Evolutionary conservation across 2,113 vertebrate species (phyloP), one percentile per base, ranked within the genome.

Genomic region (Ailuropoda melanoleuca): DNA sequence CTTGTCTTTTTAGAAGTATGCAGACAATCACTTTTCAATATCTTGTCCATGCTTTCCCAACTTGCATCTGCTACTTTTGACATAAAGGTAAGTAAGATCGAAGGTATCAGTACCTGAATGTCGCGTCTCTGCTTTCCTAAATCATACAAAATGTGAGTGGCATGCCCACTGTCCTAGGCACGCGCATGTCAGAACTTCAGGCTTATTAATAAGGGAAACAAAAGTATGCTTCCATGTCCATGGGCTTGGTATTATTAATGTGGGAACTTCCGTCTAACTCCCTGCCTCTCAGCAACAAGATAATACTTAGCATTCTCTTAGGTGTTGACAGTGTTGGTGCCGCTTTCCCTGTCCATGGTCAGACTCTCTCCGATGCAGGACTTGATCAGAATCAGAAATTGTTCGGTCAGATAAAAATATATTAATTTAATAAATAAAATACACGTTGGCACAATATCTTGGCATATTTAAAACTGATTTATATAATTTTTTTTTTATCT

Each of bases 1-100:
- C 43, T 93, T 93, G 31, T 74, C 94, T 96, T 98, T 95, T 88
- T 53, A 89, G 89, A 80, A 96, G 84, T 78, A 95, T 88, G 74
- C 83, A 85, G 3, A 96, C 96, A 96, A 95, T 1, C 62, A 96
- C 18, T 39, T 84, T 96, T 97, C 43, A 70, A 84, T 91, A 95
- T 91, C 96, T 96, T 91, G 56, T 46, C 24, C 29, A n/a, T 92
- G 3, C 29, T 70, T 55, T 64, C 39, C 83, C 53, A 97, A 23
- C 5, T 74, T 94, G 24, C 78, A 93, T 94, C 13, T 96, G 86
- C 43, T 85, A 23, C 3, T 90, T 97, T 88, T 37, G 34, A 83
- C 48, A 64, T 4, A 15, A 15, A 97, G 53, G 29, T 93, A 90
- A 50, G 26, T 93, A 90, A 50, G 26, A n/a, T 43, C 1, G 21